These are phyloP conservation scores for Helicorthomorpha holstii DNA, from an alignment of 1,140 invertebrate species.

Conservation along the genomic window DNA sequence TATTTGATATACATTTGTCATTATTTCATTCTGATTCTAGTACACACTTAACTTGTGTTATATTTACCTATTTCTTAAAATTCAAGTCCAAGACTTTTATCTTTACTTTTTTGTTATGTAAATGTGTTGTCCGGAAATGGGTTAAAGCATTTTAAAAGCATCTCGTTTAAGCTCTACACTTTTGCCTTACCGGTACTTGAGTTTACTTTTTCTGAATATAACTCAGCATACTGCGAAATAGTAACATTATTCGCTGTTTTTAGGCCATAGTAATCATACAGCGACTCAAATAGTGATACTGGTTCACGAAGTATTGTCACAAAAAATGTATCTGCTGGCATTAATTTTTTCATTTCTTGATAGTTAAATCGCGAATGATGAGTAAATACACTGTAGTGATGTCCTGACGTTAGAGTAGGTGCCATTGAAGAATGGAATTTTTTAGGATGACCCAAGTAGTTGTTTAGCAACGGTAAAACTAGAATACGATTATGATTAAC, in stretches of 20 bases:
- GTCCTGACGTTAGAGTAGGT: slow-evolving; percentile 2
- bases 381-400: slow-evolving; percentile 12
- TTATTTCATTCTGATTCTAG: too few relatives aligned
- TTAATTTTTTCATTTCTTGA: slow-evolving; percentile 2
- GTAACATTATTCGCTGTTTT: background rate
- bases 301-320: slow-evolving; percentile 12
- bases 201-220: background rate
- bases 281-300: slow-evolving; percentile 8
- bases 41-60: too few relatives aligned
- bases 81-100: too few relatives aligned
- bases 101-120: too few relatives aligned
- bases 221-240: background rate
- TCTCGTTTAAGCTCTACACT: background rate
- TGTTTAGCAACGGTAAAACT: slow-evolving; percentile 20
- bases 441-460: slow-evolving; percentile 21
- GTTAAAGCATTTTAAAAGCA: too few relatives aligned
- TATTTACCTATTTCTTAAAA: too few relatives aligned
- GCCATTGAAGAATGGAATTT: slow-evolving; percentile 15
- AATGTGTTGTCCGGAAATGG: too few relatives aligned
- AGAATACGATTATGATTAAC: slow-evolving; percentile 22
- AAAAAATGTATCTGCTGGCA: slow-evolving; percentile 5
- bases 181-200: background rate
- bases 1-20: too few relatives aligned
- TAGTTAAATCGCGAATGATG: slow-evolving; percentile 11
- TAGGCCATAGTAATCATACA: slow-evolving; percentile 8